Base-by-base conservation (phyloP, 2,113 vertebrate genomes). In the Prunella fulvescens region DNA sequence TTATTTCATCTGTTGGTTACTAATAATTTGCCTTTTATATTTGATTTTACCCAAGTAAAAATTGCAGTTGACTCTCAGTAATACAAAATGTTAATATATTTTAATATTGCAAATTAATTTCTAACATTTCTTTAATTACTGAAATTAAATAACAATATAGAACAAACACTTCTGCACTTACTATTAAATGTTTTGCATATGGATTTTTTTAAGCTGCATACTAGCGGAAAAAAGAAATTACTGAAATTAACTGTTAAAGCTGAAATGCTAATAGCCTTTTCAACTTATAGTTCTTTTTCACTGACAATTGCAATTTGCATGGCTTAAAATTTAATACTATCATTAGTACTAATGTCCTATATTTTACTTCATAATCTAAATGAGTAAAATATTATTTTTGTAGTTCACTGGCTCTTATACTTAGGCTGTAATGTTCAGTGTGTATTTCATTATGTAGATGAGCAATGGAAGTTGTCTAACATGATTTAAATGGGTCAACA, bases 401-500 rank as follows among this genome's bases (percentile, higher is more conserved):
- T 96, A 97, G 94, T 97, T 97, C 95, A 91, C 94, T 90, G 94
- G 94, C 82, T 98, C 86, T 92, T 84, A 88, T 81, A 95, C 92
- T 96, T 93, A 95, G 96, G 93, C 91, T 89, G 65, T 81, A 97
- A 97, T 67, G 91, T 96, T 97, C 85, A 95, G 97, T 95, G 96
- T 97, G 96, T 97, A 95, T 97, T 98, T 98, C 97, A 97, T 98
- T 97, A 98, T 97, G 97, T 92, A 97, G 97, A 98, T 98, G 96
- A 97, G 97, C 97, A 94, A 96, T 96, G 96, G 96, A 97, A 97
- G 93, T 97, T 93, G 71, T 93, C 93, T 98, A 97, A 97, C 97
- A 93, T 96, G 96, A 98, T 98, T 98, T 98, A 97, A 98, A 97
- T 98, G 97, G 98, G 97, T 98, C 98, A 98, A 97, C 96, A 98